Evolutionary conservation across 2,113 vertebrate species (phyloP).

Genomic region (Grammomys surdaster): DNA sequence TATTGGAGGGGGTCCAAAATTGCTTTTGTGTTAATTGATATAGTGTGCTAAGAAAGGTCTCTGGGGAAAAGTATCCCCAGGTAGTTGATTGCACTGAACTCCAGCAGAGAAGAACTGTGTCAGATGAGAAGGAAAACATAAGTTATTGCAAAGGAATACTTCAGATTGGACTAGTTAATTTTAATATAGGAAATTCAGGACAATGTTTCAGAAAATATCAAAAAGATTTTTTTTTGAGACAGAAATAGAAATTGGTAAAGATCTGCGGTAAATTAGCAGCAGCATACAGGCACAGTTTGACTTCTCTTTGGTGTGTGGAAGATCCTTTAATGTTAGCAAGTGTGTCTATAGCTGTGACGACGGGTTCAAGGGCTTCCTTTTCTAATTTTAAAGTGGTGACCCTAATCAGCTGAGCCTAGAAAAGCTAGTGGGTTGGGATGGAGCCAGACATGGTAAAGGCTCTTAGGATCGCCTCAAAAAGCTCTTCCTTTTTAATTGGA

Average conservation of each 20-base stretch:
- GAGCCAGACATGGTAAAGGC: neutral
- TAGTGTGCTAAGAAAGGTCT: slow-evolving; percentile 80
- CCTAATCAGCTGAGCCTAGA: slow-evolving; percentile 66
- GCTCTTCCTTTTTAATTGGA: slow-evolving; percentile 71
- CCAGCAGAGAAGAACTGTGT: slow-evolving; percentile 85
- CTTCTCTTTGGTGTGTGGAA: slow-evolving; percentile 70
- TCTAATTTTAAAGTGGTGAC: slow-evolving; percentile 79
- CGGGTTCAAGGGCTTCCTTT: slow-evolving; percentile 64
- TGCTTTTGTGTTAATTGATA: slow-evolving; percentile 88
- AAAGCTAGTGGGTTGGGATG: slow-evolving; percentile 31
- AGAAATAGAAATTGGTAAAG: slow-evolving; percentile 47
- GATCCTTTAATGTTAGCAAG: slow-evolving; percentile 72
- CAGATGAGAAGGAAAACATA: slow-evolving; percentile 81
- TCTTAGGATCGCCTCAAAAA: slow-evolving; percentile 42
- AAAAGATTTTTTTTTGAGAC: slow-evolving; percentile 65
- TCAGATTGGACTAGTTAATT: slow-evolving; percentile 81
- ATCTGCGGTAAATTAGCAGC: slow-evolving; percentile 70
- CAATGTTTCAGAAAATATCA: slow-evolving; percentile 67
- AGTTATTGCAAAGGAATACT: slow-evolving; percentile 77
- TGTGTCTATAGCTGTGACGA: slow-evolving; percentile 60
- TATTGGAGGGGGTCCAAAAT: slow-evolving; percentile 85
- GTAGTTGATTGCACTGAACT: slow-evolving; percentile 87
- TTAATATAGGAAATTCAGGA: slow-evolving; percentile 71
- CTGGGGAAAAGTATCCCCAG: slow-evolving; percentile 85
- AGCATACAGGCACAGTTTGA: slow-evolving; percentile 58